phyloP scores from a whole-genome alignment of 2,797 vertebrate species.

The Hypotaenidia philippensis region DNA sequence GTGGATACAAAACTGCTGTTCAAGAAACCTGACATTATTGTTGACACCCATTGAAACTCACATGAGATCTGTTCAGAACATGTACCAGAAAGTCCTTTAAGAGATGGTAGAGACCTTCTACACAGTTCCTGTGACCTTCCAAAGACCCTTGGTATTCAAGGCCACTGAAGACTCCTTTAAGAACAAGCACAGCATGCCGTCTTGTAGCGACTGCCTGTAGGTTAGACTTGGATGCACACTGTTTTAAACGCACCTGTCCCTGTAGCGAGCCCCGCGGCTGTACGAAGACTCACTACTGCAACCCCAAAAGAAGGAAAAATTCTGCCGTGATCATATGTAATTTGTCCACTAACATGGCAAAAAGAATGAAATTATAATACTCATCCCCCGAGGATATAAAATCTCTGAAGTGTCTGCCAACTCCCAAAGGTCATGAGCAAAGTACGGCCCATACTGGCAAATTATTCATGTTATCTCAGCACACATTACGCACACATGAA shows the following conservation, averaged over 20 bases:
- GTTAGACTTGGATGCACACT: background rate
- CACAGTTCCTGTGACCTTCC: background rate
- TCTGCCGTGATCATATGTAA: background rate
- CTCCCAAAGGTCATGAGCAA: background rate
- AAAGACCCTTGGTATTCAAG: background rate
- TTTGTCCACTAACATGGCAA: slow-evolving; percentile 18
- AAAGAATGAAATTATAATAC: background rate
- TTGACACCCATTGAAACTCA: background rate
- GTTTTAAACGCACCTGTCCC: fast-evolving
- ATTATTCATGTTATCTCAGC: background rate
- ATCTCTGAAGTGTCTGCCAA: background rate
- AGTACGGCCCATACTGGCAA: background rate
- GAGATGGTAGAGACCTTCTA: background rate
- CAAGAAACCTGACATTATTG: background rate
- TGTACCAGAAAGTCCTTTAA: fast-evolving
- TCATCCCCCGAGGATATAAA: background rate
- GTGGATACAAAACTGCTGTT: background rate
- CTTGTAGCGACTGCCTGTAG: background rate
- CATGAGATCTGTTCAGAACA: background rate
- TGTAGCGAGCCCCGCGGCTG: background rate
- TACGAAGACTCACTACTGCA: background rate
- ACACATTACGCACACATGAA: background rate
- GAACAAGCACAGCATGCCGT: background rate
- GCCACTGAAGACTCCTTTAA: background rate
- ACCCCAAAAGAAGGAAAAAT: background rate